Base-by-base conservation (phyloP, 1,140 invertebrate species). In the Bicyclus anynana region DNA sequence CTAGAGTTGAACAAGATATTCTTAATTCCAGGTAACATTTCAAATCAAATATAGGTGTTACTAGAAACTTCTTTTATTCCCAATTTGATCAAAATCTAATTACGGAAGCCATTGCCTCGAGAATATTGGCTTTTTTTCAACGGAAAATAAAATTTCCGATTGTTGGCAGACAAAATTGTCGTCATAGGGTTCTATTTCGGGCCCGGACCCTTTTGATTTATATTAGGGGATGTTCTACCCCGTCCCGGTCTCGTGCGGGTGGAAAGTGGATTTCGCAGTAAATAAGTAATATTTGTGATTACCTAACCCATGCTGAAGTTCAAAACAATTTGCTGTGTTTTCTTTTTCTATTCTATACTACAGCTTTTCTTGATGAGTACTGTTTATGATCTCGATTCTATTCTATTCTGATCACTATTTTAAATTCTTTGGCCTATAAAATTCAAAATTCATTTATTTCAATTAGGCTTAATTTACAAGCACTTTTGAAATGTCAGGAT, bases 1-100 rank as follows among this genome's bases (percentile, higher is more conserved):
- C n/a, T n/a, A n/a, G n/a, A n/a, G n/a, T n/a, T n/a, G n/a, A n/a
- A n/a, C n/a, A n/a, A n/a, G n/a, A 23, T 7, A 23, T 23, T 23
- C 2, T 23, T 7, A 2, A 23, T 33, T 12, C 29, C 7, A 20
- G 37, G n/a, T n/a, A 53, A 27, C 17, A 9, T 17, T 27, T 37
- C 12, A 42, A 21, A 53, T 53, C 37, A 29, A 53, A 53, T 17
- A 13, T 5, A 29, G n/a, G 5, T 42, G 20, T 16, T 23, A 42
- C 16, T 53, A 44, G 20, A 53, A 53, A 53, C 18, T 53, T 53
- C 29, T 53, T 42, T 27, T 53, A 53, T 53, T 42, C 42, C 16
- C 37, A 44, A 20, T 42, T 29, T 44, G 51, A 53, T 53, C 21
- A 3, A 42, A 53, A 53, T 53, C 51, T 53, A 40, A 44, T 53